Conservation (phyloP, 2,797 vertebrate species). For the Sternotherus odoratus region DNA sequence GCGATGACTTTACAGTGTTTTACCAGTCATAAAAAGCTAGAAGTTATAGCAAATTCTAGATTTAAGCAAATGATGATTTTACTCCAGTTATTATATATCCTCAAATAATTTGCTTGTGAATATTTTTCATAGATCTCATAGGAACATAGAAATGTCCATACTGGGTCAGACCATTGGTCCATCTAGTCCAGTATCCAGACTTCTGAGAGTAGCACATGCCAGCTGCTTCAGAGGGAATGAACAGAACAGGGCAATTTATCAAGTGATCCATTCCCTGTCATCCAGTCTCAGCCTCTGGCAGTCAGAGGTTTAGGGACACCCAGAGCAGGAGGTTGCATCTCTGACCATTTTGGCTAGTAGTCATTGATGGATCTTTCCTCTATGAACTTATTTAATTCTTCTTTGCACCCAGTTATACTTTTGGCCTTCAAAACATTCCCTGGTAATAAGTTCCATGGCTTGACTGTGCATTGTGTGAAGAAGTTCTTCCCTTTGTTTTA, state of each 20-base stretch:
- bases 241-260: not conserved
- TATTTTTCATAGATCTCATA: constrained; percentile 19
- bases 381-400: not conserved
- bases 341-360: not conserved
- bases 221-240: not conserved
- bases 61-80: constrained; percentile 39
- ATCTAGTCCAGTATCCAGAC: not conserved
- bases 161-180: not conserved
- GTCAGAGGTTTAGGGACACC: not conserved
- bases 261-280: not conserved
- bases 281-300: not conserved
- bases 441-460: not conserved
- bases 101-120: constrained; percentile 21
- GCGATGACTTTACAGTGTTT: constrained; percentile 33
- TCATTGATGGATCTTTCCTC: not conserved
- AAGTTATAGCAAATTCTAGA: constrained; percentile 22
- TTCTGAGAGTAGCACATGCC: not conserved
- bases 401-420: not conserved
- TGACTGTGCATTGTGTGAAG: not conserved
- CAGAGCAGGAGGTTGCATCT: not conserved
- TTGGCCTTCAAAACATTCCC: not conserved
- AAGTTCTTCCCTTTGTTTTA: not conserved
- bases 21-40: constrained; percentile 41
- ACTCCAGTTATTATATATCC: constrained; percentile 37
- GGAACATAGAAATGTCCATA: not conserved